Evolutionary conservation across 92 coral and sea anemone genomes (phyloP).

Genomic region (Umimayanthus chanpuru): DNA sequence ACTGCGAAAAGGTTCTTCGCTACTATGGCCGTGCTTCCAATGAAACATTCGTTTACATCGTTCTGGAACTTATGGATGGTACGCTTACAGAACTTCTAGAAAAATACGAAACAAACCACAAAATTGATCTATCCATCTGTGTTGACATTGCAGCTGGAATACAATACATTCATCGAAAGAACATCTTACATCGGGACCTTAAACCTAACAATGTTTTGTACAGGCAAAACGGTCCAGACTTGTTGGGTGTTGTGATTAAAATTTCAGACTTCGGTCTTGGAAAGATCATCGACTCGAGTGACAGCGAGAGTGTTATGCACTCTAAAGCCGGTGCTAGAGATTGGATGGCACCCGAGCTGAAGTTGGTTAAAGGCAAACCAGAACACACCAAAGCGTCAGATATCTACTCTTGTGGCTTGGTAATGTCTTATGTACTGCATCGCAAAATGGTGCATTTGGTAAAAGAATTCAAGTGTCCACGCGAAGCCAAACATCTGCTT

Average conservation of each 20-base stretch:
- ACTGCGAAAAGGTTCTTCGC: not conserved
- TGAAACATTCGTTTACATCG: not conserved
- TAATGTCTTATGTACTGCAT: not conserved
- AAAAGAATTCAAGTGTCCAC: not conserved
- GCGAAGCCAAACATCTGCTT: not conserved
- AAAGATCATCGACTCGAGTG: not conserved
- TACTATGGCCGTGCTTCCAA: not conserved
- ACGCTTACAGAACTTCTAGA: not conserved
- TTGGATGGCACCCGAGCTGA: constrained; percentile 13
- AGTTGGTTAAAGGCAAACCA: not conserved
- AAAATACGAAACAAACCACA: not conserved
- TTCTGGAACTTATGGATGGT: constrained; percentile 7
- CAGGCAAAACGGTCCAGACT: not conserved
- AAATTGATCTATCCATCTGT: not conserved
- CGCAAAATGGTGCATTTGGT: too few species aligned
- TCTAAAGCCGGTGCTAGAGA: not conserved
- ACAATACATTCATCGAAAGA: not conserved
- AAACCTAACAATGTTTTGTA: constrained; percentile 12
- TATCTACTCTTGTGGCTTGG: constrained; percentile 1
- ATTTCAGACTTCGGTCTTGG: not conserved
- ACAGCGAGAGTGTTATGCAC: not conserved
- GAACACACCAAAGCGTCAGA: not conserved
- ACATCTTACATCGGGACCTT: not conserved
- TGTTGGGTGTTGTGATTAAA: not conserved
- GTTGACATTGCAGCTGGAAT: not conserved